phyloP scores from a whole-genome alignment of 2,888 invertebrate genomes.

The Latheticus oryzae region DNA sequence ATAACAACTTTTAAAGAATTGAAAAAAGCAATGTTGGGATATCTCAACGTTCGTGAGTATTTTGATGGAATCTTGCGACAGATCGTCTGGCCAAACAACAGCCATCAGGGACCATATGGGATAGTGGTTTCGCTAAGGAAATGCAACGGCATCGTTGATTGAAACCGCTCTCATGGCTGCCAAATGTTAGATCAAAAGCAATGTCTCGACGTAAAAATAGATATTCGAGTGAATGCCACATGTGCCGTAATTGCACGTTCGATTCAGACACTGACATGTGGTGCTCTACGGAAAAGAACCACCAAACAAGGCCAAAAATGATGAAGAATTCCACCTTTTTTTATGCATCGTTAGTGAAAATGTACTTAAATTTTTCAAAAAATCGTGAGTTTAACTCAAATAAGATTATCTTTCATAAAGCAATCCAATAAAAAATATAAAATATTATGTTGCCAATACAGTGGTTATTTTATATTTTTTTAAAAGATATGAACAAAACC shows the following conservation, averaged over 20 bases:
- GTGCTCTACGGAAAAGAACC: conserved; percentile 27
- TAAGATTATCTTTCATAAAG: too few species aligned
- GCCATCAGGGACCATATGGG: conserved; percentile 42
- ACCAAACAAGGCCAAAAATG: neutral
- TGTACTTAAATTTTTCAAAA: neutral
- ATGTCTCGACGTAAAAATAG: conserved; percentile 62
- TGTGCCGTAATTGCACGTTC: conserved; percentile 61
- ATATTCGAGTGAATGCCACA: conserved; percentile 61
- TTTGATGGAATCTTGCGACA: too few species aligned
- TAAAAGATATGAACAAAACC: too few species aligned
- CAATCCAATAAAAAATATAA: too few species aligned
- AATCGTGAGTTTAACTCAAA: too few species aligned
- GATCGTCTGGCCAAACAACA: conserved; percentile 10
- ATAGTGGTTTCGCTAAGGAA: conserved; percentile 55
- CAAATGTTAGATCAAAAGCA: conserved; percentile 63
- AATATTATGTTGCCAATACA: too few species aligned
- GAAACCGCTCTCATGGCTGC: conserved; percentile 57
- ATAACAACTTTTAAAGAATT: too few species aligned
- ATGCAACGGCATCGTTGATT: conserved; percentile 52
- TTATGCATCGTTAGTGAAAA: too few species aligned
- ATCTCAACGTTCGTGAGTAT: too few species aligned
- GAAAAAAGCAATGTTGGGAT: too few species aligned
- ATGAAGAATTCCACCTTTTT: neutral
- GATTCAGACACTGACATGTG: conserved; percentile 30
- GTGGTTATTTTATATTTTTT: too few species aligned